A percentile compares a stretch with the other conserved stretches of the same genome.
Evolutionary conservation across 2,797 vertebrate genomes (phyloP).

Genomic region (Sus cebifrons): DNA sequence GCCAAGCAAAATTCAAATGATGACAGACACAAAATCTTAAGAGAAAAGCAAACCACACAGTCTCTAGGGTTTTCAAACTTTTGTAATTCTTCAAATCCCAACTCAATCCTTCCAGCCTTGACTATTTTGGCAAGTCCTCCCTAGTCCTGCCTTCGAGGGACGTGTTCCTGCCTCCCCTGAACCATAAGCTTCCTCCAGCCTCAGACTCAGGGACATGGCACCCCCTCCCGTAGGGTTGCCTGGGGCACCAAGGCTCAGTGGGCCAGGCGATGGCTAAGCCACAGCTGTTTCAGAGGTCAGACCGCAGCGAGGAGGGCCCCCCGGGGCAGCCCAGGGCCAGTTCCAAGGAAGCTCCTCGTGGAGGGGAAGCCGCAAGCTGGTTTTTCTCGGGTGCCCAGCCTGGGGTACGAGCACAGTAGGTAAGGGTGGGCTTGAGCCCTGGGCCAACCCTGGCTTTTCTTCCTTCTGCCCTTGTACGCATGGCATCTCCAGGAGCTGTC

Average conservation of each 20-base stretch:
- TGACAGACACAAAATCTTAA: not conserved
- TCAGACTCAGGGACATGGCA: not conserved
- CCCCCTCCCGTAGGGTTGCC: not conserved
- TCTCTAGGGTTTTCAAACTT: not conserved
- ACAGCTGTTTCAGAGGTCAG: not conserved
- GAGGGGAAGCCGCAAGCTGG: not conserved
- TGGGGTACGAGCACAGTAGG: not conserved
- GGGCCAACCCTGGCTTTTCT: not conserved
- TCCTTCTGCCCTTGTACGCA: too few relatives aligned
- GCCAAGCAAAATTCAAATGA: not conserved
- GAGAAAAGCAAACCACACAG: not conserved
- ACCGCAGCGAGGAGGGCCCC: not conserved
- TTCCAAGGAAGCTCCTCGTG: not conserved
- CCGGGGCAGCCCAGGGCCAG: not conserved
- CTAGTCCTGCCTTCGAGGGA: not conserved
- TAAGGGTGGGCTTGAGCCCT: not conserved
- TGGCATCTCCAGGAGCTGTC: not conserved
- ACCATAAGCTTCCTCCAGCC: fast-evolving
- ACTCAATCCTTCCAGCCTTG: not conserved
- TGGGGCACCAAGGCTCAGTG: not conserved
- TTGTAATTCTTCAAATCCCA: not conserved
- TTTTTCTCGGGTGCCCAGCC: not conserved
- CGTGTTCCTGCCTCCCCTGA: not conserved
- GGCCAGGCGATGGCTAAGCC: not conserved
- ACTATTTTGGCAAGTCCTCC: not conserved